phyloP scores from a whole-genome alignment of 30 jellyfish, hydroid and myxozoan genomes.

The Hydractinia symbiolongicarpus region DNA sequence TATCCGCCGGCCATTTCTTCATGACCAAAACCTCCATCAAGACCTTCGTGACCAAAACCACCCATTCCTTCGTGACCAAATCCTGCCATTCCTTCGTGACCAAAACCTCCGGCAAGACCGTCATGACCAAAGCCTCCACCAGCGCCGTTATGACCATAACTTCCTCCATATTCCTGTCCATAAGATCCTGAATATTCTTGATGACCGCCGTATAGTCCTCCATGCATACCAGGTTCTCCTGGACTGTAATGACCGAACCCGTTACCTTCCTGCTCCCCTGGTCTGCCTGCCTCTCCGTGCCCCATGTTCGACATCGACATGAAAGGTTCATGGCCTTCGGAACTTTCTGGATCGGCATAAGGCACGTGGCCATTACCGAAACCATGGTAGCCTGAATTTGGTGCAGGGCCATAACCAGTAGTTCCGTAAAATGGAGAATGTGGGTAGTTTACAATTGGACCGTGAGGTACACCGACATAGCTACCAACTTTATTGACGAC shows the following conservation, averaged over 20 bases:
- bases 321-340: conserved; percentile 11
- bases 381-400: conserved; percentile 53
- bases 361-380: conserved; percentile 47
- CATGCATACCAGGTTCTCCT: background rate
- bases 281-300: conserved; percentile 36
- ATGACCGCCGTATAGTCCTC: conserved; percentile 9
- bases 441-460: conserved; percentile 79
- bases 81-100: conserved; percentile 14
- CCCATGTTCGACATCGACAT: conserved; percentile 29
- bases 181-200: conserved; percentile 7
- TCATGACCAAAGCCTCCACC: background rate
- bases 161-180: background rate
- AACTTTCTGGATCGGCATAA: conserved; percentile 51
- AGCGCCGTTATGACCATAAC: conserved; percentile 8
- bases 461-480: conserved; percentile 92
- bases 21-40: background rate
- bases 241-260: background rate
- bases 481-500: conserved; percentile 85
- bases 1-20: background rate
- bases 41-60: conserved; percentile 50
- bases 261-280: conserved; percentile 35
- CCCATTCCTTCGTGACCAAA: conserved; percentile 35
- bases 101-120: background rate
- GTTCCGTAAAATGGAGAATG: conserved; percentile 78
- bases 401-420: conserved; percentile 85